A percentile compares a stretch with the other conserved stretches of the same genome.
These are phyloP conservation scores for Cheilosia vulpina DNA, from an alignment of 2,888 invertebrate species.

Conservation along the genomic window DNA sequence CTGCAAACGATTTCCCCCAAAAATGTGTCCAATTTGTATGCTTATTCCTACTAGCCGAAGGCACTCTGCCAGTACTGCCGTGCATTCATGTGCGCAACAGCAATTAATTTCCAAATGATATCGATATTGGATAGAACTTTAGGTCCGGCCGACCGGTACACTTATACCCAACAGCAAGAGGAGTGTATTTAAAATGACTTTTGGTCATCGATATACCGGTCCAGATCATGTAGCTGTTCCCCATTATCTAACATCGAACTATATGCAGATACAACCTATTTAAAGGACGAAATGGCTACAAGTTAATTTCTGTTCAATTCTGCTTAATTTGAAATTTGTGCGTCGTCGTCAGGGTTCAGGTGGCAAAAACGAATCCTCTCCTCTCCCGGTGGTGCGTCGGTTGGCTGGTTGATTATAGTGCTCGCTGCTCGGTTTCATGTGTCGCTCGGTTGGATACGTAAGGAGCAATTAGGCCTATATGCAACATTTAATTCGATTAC, in stretches of 20 bases:
- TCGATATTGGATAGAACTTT: conserved; percentile 36
- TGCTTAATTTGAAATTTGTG: conserved; percentile 40
- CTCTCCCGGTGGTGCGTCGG: neutral
- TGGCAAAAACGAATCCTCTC: conserved; percentile 10
- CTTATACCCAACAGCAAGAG: conserved; percentile 8
- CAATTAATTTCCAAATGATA: conserved; percentile 64
- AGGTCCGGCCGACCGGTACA: conserved; percentile 5
- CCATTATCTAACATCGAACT: conserved; percentile 1
- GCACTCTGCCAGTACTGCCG: conserved; percentile 3
- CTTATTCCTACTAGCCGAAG: neutral
- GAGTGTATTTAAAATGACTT: conserved; percentile 41
- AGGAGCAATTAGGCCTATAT: conserved; percentile 51
- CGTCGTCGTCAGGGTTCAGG: conserved; percentile 40
- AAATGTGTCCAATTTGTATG: conserved; percentile 4
- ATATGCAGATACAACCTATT: conserved; percentile 8
- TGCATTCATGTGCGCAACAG: conserved; percentile 40
- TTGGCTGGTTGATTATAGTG: conserved; percentile 16
- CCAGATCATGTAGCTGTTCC: conserved; percentile 17
- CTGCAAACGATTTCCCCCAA: neutral
- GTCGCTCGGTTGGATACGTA: conserved; percentile 8
- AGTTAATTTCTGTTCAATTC: conserved; percentile 52
- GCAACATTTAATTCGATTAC: conserved; percentile 64
- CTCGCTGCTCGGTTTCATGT: conserved; percentile 17
- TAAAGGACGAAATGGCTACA: conserved; percentile 22
- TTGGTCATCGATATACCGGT: conserved; percentile 47